These are phyloP conservation scores for Mythimna impura DNA, from an alignment of 2,888 invertebrate species.

Conservation along the genomic window DNA sequence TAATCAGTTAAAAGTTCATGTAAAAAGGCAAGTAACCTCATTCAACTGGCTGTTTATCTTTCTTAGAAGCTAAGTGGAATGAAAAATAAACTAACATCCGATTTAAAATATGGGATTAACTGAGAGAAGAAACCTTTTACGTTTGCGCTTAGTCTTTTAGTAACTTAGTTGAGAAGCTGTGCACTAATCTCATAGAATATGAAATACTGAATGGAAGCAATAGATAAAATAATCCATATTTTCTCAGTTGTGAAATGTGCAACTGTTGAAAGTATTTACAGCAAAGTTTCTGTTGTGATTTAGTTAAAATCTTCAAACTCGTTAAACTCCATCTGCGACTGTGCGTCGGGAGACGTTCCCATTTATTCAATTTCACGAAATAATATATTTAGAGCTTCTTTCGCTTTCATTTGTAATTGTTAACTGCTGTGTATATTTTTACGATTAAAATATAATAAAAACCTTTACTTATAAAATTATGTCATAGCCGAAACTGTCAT, in stretches of 20 bases:
- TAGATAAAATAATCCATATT: constrained; percentile 45
- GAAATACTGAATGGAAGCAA: constrained; percentile 32
- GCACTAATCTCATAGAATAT: constrained; percentile 30
- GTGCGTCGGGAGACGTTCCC: constrained; percentile 36
- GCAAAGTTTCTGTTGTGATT: constrained; percentile 62
- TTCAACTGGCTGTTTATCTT: constrained; percentile 58
- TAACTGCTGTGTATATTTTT: background rate
- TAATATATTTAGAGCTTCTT: constrained; percentile 7
- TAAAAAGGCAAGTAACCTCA: constrained; percentile 59
- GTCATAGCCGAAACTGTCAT: no score
- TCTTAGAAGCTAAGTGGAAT: constrained; percentile 57
- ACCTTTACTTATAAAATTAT: no score
- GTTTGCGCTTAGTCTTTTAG: constrained; percentile 25
- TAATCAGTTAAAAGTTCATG: constrained; percentile 64
- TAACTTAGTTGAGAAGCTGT: constrained; percentile 22
- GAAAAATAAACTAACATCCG: constrained; percentile 61
- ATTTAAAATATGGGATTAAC: constrained; percentile 60
- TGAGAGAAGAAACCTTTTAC: constrained; percentile 51
- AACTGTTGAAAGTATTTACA: constrained; percentile 52
- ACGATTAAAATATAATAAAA: background rate
- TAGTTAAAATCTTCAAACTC: constrained; percentile 65
- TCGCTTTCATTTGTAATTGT: background rate
- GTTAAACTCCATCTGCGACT: constrained; percentile 60
- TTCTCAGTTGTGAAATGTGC: constrained; percentile 47
- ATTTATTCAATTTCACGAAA: constrained; percentile 51